Evolutionary conservation across 2,888 invertebrate species (phyloP), one percentile per base, ranked within the genome.

Genomic region (Dorcus parallelipipedus): DNA sequence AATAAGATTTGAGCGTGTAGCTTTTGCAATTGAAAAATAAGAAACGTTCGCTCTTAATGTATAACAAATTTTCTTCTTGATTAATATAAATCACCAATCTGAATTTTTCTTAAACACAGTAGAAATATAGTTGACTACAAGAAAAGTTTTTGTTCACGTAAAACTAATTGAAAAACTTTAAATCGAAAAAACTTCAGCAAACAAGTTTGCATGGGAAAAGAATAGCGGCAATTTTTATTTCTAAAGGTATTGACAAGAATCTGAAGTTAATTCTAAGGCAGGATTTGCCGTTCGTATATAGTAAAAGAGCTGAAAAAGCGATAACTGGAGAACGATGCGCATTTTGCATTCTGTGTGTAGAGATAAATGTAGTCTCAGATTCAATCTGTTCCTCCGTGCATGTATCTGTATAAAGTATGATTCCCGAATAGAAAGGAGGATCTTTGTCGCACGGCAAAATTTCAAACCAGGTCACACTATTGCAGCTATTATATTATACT

Each of bases 101-200:
- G 20, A 33, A 3, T 6, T 33, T 33, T 33, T 33, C 7, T 4
- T 33, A 6, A 33, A 33, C 26, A 6, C 6, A 33, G 3, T 33
- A 33, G 26, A 33, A 33, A 33, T 33, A 33, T 7, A 33, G 26
- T 33, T 33, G 7, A 33, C 26, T 6, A 33, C 6, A 33, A 45
- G 2, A 45, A 54, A 56, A 64, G 62, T 57, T 33, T 33, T 33
- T 33, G 26, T 33, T 33, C 52, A 58, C 57, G 56, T 53, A 62
- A 58, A 64, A 64, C 63, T 65, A 65, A 64, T 65, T 65, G 62
- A 64, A 64, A 65, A 64, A 62, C 62, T 65, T 62, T 57, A 55
- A 59, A 59, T 59, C 59, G 59, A 59, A 56, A 49, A 42, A 49
- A 49, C 41, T 41, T 41, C 41, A 2, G 4, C 41, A 14, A 41